Conservation (phyloP, 1,140 invertebrate species). For the Atopsyche davidsoni region DNA sequence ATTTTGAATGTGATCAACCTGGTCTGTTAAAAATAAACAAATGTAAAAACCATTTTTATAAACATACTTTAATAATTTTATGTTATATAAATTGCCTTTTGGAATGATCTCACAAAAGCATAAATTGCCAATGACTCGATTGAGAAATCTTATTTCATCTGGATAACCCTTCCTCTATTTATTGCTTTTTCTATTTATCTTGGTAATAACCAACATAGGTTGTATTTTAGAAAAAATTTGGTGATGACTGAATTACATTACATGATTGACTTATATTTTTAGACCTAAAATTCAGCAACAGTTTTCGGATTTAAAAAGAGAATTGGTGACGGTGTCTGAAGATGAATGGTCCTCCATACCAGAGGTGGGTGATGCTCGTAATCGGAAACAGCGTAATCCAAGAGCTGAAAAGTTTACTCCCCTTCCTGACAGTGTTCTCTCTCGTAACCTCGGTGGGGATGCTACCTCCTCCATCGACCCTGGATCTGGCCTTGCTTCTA, state of each 20-base stretch:
- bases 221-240: neutral
- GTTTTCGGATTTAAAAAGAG: conserved; percentile 96
- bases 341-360: conserved; percentile 97
- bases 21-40: too few species aligned
- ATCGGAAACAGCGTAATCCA: conserved; percentile 93
- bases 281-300: conserved; percentile 98
- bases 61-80: too few species aligned
- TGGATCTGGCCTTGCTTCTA: conserved; percentile 73
- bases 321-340: conserved; percentile 77
- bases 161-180: too few species aligned
- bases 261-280: too few species aligned
- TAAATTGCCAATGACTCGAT: too few species aligned
- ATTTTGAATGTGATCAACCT: too few species aligned
- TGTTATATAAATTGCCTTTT: too few species aligned
- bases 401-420: conserved; percentile 95
- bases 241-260: neutral
- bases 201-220: too few species aligned
- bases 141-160: too few species aligned
- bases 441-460: conserved; percentile 83
- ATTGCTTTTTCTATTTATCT: too few species aligned
- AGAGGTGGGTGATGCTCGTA: conserved; percentile 98
- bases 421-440: conserved; percentile 92
- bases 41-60: too few species aligned
- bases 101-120: too few species aligned
- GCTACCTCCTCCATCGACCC: conserved; percentile 78